A percentile compares a stretch with the other conserved stretches of the same genome.
Evolutionary conservation across 2,888 invertebrate species (phyloP).

Genomic region (Xestia xanthographa): DNA sequence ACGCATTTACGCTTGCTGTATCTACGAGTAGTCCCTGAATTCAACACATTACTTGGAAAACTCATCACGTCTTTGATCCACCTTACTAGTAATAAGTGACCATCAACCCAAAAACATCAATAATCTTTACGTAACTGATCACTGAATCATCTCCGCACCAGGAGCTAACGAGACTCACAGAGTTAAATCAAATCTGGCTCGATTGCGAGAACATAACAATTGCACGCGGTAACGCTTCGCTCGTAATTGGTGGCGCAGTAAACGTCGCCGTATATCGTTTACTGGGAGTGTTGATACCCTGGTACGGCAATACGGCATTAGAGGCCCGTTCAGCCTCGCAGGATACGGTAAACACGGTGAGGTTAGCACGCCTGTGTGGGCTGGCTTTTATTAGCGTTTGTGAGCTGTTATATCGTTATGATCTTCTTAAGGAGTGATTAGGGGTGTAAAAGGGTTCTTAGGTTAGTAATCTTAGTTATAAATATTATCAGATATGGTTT

Average conservation of each 20-base stretch:
- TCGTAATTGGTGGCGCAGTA: constrained; percentile 54
- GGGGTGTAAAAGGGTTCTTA: constrained; percentile 25
- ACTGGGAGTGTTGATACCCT: constrained; percentile 52
- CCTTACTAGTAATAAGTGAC: not conserved
- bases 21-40: not conserved
- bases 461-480: constrained; percentile 22
- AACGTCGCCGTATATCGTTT: constrained; percentile 58
- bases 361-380: constrained; percentile 52
- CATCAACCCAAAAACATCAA: not conserved
- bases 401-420: constrained; percentile 50
- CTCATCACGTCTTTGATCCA: not conserved
- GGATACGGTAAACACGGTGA: constrained; percentile 26
- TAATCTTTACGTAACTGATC: not conserved
- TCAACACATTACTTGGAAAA: not conserved
- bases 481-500: constrained; percentile 42
- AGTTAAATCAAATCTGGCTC: constrained; percentile 48
- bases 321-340: constrained; percentile 27
- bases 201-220: constrained; percentile 55
- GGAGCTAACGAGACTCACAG: constrained; percentile 14
- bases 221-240: constrained; percentile 43
- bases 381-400: constrained; percentile 51
- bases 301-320: constrained; percentile 29
- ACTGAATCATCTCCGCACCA: constrained; percentile 8
- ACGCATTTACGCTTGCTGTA: not conserved
- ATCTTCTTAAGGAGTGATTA: constrained; percentile 48